Percentiles rank a stretch among this genome's conserved stretches.
Conservation (phyloP, 2,113 vertebrate species). For the Otolemur garnettii region DNA sequence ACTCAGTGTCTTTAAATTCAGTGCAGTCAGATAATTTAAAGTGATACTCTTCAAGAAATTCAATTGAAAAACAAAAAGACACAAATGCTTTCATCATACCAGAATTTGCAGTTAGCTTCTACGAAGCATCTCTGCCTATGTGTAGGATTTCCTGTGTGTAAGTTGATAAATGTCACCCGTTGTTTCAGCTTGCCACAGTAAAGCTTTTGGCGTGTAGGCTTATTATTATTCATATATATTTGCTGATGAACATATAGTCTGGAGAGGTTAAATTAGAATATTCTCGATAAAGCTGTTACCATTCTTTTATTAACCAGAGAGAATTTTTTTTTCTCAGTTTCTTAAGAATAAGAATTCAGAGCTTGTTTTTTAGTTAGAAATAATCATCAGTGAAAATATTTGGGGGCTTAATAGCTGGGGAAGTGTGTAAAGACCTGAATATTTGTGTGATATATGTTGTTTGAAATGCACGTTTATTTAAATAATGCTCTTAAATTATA, state of each 20-base stretch:
- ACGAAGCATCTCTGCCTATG: background rate
- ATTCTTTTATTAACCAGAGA: background rate
- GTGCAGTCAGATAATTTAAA: background rate
- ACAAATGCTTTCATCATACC: background rate
- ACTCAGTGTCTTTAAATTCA: conserved; percentile 39
- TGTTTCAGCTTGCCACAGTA: background rate
- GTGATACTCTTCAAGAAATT: background rate
- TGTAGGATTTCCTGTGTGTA: conserved; percentile 1
- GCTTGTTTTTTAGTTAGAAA: background rate
- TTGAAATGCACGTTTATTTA: background rate
- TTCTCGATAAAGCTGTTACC: background rate
- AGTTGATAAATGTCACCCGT: background rate
- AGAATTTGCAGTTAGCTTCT: conserved; percentile 4
- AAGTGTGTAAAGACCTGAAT: background rate
- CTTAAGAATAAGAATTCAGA: background rate
- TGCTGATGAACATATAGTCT: background rate
- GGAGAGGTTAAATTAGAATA: background rate
- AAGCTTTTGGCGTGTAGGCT: background rate
- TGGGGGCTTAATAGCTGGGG: background rate
- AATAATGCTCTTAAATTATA: conserved; percentile 18
- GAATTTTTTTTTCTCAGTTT: background rate
- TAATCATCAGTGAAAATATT: background rate
- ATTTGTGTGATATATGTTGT: background rate
- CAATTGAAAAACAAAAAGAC: background rate
- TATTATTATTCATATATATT: background rate